These are phyloP conservation scores for Gonatopus flavifemur DNA, from an alignment of 1,140 invertebrate genomes.

Conservation along the genomic window DNA sequence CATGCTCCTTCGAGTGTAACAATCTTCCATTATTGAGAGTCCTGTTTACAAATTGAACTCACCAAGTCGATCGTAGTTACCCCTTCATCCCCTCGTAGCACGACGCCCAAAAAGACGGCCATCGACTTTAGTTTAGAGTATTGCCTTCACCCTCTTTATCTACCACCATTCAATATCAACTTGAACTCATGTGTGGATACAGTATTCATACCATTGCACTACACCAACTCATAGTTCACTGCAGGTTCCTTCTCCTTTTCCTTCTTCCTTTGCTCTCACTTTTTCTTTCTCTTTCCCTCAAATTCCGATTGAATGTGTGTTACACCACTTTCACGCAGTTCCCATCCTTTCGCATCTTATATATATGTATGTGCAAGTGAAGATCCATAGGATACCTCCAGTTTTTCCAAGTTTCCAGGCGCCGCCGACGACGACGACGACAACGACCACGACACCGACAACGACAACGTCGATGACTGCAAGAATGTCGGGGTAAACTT, in stretches of 20 bases:
- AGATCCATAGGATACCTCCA: conserved; percentile 28
- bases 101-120: conserved; percentile 11
- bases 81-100: background rate
- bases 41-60: conserved; percentile 46
- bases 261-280: background rate
- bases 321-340: background rate
- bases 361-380: no score
- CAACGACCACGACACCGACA: no score
- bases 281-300: conserved; percentile 6
- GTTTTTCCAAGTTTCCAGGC: conserved; percentile 45
- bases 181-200: no score
- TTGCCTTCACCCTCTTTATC: no score
- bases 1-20: conserved; percentile 30
- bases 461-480: no score
- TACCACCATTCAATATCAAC: no score
- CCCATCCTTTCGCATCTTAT: background rate
- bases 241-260: no score
- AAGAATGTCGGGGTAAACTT: conserved; percentile 43
- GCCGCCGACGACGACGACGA: conserved; percentile 20
- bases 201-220: no score
- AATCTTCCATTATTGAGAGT: conserved; percentile 42
- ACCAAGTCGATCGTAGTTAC: conserved; percentile 24
- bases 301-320: no score
- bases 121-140: conserved; percentile 36
- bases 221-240: no score